phyloP scores from a whole-genome alignment of 2,797 vertebrate species.

The Hylomyscus alleni region DNA sequence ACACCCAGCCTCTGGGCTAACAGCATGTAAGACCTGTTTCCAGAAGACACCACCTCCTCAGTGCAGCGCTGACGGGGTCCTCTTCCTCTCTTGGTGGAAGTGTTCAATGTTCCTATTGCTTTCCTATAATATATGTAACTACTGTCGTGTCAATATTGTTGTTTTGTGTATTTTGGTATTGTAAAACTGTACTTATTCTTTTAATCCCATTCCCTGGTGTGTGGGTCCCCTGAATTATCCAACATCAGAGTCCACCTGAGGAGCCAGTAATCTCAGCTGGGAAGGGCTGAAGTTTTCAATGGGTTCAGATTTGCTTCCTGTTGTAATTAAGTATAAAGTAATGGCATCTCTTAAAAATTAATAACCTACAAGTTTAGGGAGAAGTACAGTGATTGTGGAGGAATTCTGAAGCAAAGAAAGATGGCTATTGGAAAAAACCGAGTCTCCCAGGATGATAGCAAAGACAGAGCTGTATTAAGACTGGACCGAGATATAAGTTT shows the following conservation, averaged over 20 bases:
- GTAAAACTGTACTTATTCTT: conserved; percentile 73
- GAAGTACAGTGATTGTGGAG: neutral
- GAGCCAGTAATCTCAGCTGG: conserved; percentile 27
- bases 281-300: conserved; percentile 46
- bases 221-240: conserved; percentile 67
- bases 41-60: conserved; percentile 63
- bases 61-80: conserved; percentile 16
- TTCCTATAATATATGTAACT: conserved; percentile 69
- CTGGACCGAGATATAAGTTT: conserved; percentile 26
- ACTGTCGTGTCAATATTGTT: conserved; percentile 74
- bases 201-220: conserved; percentile 67
- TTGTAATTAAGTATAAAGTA: conserved; percentile 58
- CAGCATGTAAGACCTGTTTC: conserved; percentile 62
- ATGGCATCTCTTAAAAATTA: conserved; percentile 42
- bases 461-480: conserved; percentile 37
- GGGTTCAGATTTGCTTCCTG: conserved; percentile 62
- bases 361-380: neutral
- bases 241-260: conserved; percentile 49
- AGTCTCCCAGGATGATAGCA: conserved; percentile 15
- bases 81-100: conserved; percentile 69
- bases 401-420: conserved; percentile 38
- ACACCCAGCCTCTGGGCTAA: conserved; percentile 74
- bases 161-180: conserved; percentile 77
- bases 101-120: conserved; percentile 69
- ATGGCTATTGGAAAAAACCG: neutral